Percentiles rank a stretch among this genome's conserved stretches.
Conservation (phyloP, 2,888 invertebrate genomes). For the Melipona beecheii region DNA sequence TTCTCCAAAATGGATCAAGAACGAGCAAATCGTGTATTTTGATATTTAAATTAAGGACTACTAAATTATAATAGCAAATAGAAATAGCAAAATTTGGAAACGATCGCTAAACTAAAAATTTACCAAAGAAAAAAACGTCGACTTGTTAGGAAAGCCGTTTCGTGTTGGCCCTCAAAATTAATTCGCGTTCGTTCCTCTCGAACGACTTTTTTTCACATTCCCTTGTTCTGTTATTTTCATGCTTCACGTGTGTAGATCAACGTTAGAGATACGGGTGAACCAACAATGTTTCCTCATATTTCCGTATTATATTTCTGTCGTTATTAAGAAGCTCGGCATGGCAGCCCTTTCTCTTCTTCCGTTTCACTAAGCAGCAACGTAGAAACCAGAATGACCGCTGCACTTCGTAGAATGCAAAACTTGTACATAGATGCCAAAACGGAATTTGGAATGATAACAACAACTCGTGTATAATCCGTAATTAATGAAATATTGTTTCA, state of each 20-base stretch:
- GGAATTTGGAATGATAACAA: not conserved
- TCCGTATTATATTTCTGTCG: conserved; percentile 70
- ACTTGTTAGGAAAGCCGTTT: not conserved
- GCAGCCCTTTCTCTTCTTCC: conserved; percentile 34
- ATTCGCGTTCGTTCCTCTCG: conserved; percentile 13
- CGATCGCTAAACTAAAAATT: too few species aligned
- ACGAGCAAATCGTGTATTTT: too few species aligned
- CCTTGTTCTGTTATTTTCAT: conserved; percentile 30
- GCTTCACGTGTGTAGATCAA: conserved; percentile 28
- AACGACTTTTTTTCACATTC: conserved; percentile 8
- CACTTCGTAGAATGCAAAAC: not conserved
- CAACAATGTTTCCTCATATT: conserved; percentile 65
- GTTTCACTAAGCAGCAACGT: conserved; percentile 28
- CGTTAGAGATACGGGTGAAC: conserved; percentile 62
- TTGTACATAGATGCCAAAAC: not conserved
- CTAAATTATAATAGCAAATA: too few species aligned
- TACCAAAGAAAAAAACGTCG: not conserved
- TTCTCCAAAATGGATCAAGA: too few species aligned
- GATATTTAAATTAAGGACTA: too few species aligned
- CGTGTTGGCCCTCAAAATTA: conserved; percentile 2
- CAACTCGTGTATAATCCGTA: too few species aligned
- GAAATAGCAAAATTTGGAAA: too few species aligned
- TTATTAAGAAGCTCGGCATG: conserved; percentile 36
- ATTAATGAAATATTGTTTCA: too few species aligned
- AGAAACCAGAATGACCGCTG: conserved; percentile 5